A percentile compares a stretch with the other conserved stretches of the same genome.
Evolutionary conservation across 2,888 invertebrate species (phyloP).

Genomic region (Diabrotica balteata): DNA sequence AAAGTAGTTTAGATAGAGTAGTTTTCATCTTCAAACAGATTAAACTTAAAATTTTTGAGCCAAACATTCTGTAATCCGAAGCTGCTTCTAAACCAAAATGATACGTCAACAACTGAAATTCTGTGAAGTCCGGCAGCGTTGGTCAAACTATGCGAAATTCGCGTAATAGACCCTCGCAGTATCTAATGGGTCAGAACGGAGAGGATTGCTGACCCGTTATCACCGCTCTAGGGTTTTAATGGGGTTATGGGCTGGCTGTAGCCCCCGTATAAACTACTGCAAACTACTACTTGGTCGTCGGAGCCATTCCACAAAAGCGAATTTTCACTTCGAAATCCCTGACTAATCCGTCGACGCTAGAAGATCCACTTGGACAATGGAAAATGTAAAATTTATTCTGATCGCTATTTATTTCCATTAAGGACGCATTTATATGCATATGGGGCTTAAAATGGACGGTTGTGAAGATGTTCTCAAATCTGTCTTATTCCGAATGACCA

Average conservation of each 20-base stretch:
- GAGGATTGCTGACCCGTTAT: conserved; percentile 57
- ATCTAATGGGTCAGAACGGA: conserved; percentile 55
- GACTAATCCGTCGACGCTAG: conserved; percentile 45
- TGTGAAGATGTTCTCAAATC: conserved; percentile 4
- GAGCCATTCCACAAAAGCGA: conserved; percentile 50
- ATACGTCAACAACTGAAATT: not conserved
- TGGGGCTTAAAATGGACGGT: conserved; percentile 10
- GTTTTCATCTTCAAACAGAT: too few species aligned
- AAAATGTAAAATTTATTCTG: conserved; percentile 38
- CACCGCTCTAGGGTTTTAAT: conserved; percentile 52
- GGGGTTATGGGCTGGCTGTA: conserved; percentile 49
- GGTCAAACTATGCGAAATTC: conserved; percentile 24
- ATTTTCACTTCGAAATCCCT: conserved; percentile 53
- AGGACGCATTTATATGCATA: conserved; percentile 41
- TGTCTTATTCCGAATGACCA: conserved; percentile 18
- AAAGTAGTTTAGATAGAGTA: too few species aligned
- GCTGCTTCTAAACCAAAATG: too few species aligned
- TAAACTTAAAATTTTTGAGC: too few species aligned
- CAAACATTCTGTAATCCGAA: too few species aligned
- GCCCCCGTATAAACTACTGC: conserved; percentile 52
- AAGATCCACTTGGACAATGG: conserved; percentile 34
- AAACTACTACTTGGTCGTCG: conserved; percentile 50
- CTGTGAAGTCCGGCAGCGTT: conserved; percentile 12
- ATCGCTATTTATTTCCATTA: conserved; percentile 46
- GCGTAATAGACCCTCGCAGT: conserved; percentile 50